Percentiles rank a stretch among this genome's conserved stretches.
Conservation (phyloP, 2,888 invertebrate species). For the Abscondita cerata region DNA sequence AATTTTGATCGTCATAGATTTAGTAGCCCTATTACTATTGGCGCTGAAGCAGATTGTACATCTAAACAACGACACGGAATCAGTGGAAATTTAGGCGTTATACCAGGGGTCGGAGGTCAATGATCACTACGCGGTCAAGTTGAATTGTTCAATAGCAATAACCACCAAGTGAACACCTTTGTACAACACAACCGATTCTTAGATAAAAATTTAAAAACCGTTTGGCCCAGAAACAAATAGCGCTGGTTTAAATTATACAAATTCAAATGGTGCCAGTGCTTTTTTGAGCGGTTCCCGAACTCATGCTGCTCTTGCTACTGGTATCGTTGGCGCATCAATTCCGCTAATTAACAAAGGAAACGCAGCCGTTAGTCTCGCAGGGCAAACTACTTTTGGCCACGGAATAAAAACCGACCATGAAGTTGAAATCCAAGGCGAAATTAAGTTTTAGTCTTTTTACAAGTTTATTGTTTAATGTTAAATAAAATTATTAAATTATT, state of each 20-base stretch:
- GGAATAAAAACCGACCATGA: constrained; percentile 26
- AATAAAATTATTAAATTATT: too few relatives aligned
- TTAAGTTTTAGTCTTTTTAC: neutral
- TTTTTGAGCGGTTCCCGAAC: constrained; percentile 15
- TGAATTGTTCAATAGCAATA: constrained; percentile 6
- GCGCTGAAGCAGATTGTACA: neutral
- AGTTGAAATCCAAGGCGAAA: constrained; percentile 8
- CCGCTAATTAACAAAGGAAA: constrained; percentile 12
- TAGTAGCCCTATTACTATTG: constrained; percentile 15
- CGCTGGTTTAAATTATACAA: too few relatives aligned
- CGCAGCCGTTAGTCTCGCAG: neutral
- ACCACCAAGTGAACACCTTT: constrained; percentile 10
- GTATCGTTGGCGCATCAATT: constrained; percentile 16
- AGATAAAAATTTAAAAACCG: too few relatives aligned
- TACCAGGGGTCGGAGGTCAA: constrained; percentile 24
- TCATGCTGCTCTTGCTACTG: constrained; percentile 11
- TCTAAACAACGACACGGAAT: constrained; percentile 1
- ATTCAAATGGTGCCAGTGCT: too few relatives aligned
- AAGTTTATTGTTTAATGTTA: too few relatives aligned
- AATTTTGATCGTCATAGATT: constrained; percentile 11
- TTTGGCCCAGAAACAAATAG: too few relatives aligned
- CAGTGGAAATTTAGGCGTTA: constrained; percentile 4
- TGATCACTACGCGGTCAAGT: constrained; percentile 15
- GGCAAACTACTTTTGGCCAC: too few relatives aligned
- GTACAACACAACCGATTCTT: too few relatives aligned